Base-by-base conservation (phyloP, 2,888 invertebrate species). In the Urechis unicinctus region DNA sequence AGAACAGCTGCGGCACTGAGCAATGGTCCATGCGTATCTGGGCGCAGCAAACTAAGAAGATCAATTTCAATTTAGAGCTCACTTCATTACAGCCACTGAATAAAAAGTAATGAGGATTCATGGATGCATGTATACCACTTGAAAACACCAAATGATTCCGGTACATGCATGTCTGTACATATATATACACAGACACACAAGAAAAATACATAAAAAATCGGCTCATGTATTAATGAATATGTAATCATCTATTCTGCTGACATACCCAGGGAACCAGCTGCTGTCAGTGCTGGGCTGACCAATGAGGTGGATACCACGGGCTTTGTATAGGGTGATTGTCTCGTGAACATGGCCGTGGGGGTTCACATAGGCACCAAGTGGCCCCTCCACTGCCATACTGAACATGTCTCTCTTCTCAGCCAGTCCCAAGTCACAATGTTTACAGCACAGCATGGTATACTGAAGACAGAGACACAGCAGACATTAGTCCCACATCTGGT, bases 201-300 rank as follows among this genome's bases (percentile, higher is more conserved):
- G n/a, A n/a, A n/a, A n/a, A n/a, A n/a, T n/a, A n/a, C n/a, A n/a
- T n/a, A n/a, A n/a, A n/a, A n/a, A n/a, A n/a, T n/a, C n/a, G n/a
- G n/a, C n/a, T n/a, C n/a, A n/a, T n/a, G n/a, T n/a, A n/a, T n/a
- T n/a, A n/a, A n/a, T n/a, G n/a, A n/a, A n/a, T n/a, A n/a, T n/a
- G n/a, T n/a, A n/a, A n/a, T n/a, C n/a, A n/a, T n/a, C n/a, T n/a
- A n/a, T n/a, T n/a, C n/a, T n/a, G n/a, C n/a, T n/a, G 17, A 69
- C 80, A 77, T 80, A 87, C 85, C 88, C 89, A 4, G 90, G 89
- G 76, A 91, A 91, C 91, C 91, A 91, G 61, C 86, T 87, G 70
- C 85, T 87, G 65, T 87, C 84, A n/a, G 83, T 83, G 1, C 86
- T 86, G 1, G 87, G 83, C 48, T 76, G 66, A 3, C 81, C 79